Evolutionary conservation across 2,797 vertebrate genomes (phyloP).

Genomic region (Kryptolebias ocellatus): DNA sequence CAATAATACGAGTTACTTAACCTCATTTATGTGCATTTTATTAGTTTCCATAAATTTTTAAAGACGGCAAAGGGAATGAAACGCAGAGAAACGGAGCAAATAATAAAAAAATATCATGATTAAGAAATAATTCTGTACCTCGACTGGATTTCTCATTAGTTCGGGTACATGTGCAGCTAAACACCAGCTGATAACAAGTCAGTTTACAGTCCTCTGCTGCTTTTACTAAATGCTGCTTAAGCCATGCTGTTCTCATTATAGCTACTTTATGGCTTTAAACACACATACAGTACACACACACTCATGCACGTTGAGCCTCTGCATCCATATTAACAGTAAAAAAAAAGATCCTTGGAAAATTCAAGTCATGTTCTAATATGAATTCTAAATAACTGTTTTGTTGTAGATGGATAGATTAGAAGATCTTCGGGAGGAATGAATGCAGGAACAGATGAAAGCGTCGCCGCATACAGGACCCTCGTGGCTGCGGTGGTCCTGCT

Average conservation of each 20-base stretch:
- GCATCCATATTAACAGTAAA: conserved; percentile 43
- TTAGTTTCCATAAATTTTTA: background rate
- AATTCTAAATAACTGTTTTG: conserved; percentile 43
- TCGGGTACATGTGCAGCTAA: conserved; percentile 9
- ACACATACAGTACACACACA: conserved; percentile 25
- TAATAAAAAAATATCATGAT: background rate
- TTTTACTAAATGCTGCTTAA: conserved; percentile 23
- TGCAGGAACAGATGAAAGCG: conserved; percentile 27
- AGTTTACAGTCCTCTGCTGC: conserved; percentile 24
- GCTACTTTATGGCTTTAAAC: conserved; percentile 30
- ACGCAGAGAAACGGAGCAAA: background rate
- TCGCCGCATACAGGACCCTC: conserved; percentile 27
- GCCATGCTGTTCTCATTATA: conserved; percentile 67
- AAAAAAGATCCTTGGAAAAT: conserved; percentile 22
- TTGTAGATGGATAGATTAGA: conserved; percentile 28
- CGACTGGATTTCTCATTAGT: conserved; percentile 2
- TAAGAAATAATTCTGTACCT: background rate
- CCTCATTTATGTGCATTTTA: conserved; percentile 1
- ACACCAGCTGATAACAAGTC: conserved; percentile 29
- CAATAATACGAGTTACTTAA: background rate
- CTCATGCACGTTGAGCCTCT: background rate
- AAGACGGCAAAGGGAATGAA: background rate
- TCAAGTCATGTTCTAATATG: conserved; percentile 28
- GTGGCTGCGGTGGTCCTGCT: conserved; percentile 37
- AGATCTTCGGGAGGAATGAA: conserved; percentile 13